These are phyloP conservation scores for Euproctis similis DNA, from an alignment of 2,888 invertebrate genomes.

Conservation along the genomic window DNA sequence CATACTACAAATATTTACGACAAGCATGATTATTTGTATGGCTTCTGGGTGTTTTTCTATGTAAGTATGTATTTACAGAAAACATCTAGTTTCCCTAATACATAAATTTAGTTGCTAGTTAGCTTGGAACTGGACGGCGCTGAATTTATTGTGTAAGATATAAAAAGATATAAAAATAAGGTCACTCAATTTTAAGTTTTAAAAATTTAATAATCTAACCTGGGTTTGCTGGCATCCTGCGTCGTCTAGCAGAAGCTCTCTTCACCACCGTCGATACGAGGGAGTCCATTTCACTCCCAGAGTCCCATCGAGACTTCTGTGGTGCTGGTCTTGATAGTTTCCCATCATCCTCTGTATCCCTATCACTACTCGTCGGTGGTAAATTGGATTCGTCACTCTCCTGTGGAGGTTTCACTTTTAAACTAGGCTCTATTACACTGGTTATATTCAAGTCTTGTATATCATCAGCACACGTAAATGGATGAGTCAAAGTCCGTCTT, in stretches of 20 bases:
- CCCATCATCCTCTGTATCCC: constrained; percentile 70
- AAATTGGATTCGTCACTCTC: constrained; percentile 69
- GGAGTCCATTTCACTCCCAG: constrained; percentile 75
- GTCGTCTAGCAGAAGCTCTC: constrained; percentile 78
- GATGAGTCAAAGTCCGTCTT: constrained; percentile 67
- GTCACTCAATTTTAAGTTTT: not conserved
- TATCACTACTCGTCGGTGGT: constrained; percentile 67
- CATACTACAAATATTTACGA: too few relatives aligned
- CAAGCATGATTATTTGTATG: too few relatives aligned
- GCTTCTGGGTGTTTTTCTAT: too few relatives aligned
- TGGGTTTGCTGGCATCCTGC: constrained; percentile 67
- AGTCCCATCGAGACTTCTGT: constrained; percentile 61
- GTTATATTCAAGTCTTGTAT: constrained; percentile 51
- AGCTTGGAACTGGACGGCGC: too few relatives aligned
- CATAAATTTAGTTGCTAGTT: not conserved
- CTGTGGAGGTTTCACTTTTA: constrained; percentile 44
- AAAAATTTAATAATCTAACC: constrained; percentile 33
- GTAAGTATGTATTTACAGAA: too few relatives aligned
- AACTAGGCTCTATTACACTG: constrained; percentile 45
- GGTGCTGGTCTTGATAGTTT: constrained; percentile 42
- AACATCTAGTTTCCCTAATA: too few relatives aligned
- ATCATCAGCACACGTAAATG: constrained; percentile 55
- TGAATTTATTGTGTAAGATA: not conserved
- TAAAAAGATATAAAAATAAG: not conserved
- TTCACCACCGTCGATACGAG: constrained; percentile 78